phyloP scores from a whole-genome alignment of 2,113 vertebrate genomes.

The Catharus bicknelli region DNA sequence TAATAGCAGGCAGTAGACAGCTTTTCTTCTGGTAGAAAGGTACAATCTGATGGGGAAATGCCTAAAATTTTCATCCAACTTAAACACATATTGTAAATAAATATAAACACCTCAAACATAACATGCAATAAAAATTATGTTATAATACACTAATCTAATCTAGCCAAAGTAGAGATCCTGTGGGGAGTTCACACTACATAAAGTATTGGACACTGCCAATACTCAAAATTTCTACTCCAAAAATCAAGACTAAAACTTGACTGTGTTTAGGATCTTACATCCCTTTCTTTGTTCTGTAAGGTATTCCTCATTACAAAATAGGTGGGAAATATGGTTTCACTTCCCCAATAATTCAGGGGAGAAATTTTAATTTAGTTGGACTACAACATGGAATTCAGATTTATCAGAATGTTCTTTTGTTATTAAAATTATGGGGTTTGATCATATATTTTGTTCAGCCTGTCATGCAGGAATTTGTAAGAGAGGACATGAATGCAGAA shows the following conservation, averaged over 20 bases:
- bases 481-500: rapidly evolving
- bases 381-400: not conserved
- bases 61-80: not conserved
- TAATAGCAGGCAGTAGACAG: not conserved
- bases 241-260: not conserved
- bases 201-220: not conserved
- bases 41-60: not conserved
- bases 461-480: not conserved
- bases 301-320: not conserved
- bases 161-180: not conserved
- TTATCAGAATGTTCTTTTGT: not conserved
- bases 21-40: not conserved
- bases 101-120: not conserved
- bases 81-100: not conserved
- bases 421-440: not conserved
- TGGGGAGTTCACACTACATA: not conserved
- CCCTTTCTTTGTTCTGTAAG: not conserved
- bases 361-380: not conserved
- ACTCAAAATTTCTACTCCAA: not conserved
- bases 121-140: not conserved
- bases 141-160: not conserved
- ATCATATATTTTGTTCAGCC: not conserved
- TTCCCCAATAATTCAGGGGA: not conserved
- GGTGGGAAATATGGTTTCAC: not conserved
- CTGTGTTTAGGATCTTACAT: not conserved